Evolutionary conservation across 2,888 invertebrate genomes (phyloP).

Genomic region (Nowickia ferox): DNA sequence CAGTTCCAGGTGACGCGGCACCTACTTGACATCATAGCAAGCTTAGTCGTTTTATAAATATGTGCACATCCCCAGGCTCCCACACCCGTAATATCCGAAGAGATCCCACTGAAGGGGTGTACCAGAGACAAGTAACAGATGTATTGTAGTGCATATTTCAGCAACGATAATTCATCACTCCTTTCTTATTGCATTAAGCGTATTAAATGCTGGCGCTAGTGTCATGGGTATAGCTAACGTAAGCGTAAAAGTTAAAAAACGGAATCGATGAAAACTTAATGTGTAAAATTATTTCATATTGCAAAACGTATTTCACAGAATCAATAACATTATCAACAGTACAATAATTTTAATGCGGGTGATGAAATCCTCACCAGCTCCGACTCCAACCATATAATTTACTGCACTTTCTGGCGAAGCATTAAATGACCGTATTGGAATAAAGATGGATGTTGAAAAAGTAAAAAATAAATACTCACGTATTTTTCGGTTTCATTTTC

Average conservation of each 20-base stretch:
- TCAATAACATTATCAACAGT: conserved; percentile 24
- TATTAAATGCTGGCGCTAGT: too few relatives aligned
- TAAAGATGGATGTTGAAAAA: conserved; percentile 26
- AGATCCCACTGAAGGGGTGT: too few relatives aligned
- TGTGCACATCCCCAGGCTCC: too few relatives aligned
- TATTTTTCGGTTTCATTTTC: neutral
- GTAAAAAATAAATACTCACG: conserved; percentile 53
- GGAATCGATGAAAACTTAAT: neutral
- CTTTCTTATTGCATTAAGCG: too few relatives aligned
- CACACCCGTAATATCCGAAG: too few relatives aligned
- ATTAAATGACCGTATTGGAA: conserved; percentile 8
- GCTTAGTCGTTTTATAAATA: too few relatives aligned
- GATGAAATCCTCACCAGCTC: conserved; percentile 25
- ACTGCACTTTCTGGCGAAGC: conserved; percentile 11
- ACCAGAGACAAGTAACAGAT: too few relatives aligned
- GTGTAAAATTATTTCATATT: neutral
- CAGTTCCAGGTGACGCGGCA: too few relatives aligned
- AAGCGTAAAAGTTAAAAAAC: neutral
- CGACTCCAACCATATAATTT: conserved; percentile 56
- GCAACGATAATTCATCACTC: too few relatives aligned
- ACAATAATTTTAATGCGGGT: conserved; percentile 39
- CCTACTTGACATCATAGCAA: too few relatives aligned
- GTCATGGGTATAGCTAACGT: neutral
- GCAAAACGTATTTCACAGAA: conserved; percentile 17
- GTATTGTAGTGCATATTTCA: too few relatives aligned